These are phyloP conservation scores for Vidua macroura DNA, from an alignment of 2,113 vertebrate genomes.

Conservation along the genomic window DNA sequence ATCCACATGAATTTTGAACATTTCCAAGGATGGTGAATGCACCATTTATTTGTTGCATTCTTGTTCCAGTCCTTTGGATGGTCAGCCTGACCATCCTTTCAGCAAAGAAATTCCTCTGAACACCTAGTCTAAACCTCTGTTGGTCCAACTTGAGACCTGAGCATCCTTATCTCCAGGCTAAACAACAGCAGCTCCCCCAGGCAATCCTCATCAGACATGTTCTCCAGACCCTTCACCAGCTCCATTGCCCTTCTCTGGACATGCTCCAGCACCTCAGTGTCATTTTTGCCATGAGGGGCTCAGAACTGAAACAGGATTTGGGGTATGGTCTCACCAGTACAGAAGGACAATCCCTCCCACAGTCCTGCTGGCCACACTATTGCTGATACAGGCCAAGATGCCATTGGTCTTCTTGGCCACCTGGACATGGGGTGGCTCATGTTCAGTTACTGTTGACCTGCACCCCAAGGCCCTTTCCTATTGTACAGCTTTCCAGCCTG, in stretches of 20 bases:
- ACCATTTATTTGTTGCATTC: no score
- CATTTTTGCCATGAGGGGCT: neutral
- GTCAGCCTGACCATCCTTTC: neutral
- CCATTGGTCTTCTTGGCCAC: neutral
- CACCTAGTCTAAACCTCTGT: neutral
- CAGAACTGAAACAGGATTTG: neutral
- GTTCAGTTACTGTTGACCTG: neutral
- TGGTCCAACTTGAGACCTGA: neutral
- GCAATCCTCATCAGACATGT: neutral
- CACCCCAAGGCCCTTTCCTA: neutral
- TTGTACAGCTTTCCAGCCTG: neutral
- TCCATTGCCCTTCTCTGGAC: neutral
- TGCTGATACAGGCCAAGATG: neutral
- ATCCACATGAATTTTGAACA: neutral
- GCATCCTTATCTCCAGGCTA: neutral
- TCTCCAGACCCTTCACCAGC: neutral
- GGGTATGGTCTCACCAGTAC: no score
- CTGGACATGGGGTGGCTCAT: neutral
- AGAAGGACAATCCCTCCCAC: neutral
- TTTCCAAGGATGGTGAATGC: neutral
- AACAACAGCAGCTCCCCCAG: neutral
- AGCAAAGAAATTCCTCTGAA: neutral
- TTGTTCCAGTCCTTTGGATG: neutral
- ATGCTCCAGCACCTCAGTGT: neutral
- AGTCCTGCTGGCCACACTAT: neutral